Conservation (phyloP, 2,113 vertebrate species). For the Xiphophorus couchianus region DNA sequence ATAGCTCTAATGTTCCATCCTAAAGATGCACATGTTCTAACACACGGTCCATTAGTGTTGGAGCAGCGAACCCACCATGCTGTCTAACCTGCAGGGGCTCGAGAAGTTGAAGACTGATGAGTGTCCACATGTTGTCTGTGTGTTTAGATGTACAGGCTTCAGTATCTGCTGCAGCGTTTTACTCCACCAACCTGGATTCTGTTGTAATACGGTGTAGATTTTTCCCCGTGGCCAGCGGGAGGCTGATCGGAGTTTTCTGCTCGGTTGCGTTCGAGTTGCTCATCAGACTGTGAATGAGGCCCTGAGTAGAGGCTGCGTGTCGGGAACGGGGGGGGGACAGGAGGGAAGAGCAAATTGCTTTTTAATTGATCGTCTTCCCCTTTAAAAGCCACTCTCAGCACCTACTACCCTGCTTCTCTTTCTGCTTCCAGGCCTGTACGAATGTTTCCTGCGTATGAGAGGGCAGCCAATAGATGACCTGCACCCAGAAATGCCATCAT, state of each 20-base stretch:
- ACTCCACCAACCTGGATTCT: neutral
- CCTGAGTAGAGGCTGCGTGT: neutral
- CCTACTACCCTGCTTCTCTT: slow-evolving; percentile 36
- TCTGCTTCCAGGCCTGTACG: slow-evolving; percentile 49
- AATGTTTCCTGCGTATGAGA: neutral
- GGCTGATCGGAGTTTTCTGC: slow-evolving; percentile 40
- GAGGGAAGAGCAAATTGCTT: slow-evolving; percentile 65
- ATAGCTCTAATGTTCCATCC: no score
- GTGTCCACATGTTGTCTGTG: slow-evolving; percentile 5
- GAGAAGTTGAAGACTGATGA: slow-evolving; percentile 2
- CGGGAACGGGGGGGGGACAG: neutral
- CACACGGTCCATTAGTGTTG: neutral
- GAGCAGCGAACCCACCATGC: neutral
- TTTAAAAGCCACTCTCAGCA: slow-evolving; percentile 53
- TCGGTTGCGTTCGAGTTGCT: slow-evolving; percentile 43
- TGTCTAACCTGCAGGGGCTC: neutral
- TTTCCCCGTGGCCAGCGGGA: slow-evolving; percentile 39
- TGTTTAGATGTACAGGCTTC: neutral
- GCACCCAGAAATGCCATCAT: slow-evolving; percentile 25
- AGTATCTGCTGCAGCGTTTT: slow-evolving; percentile 16
- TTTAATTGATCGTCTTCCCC: slow-evolving; percentile 72
- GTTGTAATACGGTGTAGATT: slow-evolving; percentile 44
- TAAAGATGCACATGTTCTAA: neutral
- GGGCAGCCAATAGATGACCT: neutral
- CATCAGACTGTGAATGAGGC: slow-evolving; percentile 67